Evolutionary conservation across 2,797 vertebrate genomes (phyloP).

Genomic region (Gambusia yucatana): DNA sequence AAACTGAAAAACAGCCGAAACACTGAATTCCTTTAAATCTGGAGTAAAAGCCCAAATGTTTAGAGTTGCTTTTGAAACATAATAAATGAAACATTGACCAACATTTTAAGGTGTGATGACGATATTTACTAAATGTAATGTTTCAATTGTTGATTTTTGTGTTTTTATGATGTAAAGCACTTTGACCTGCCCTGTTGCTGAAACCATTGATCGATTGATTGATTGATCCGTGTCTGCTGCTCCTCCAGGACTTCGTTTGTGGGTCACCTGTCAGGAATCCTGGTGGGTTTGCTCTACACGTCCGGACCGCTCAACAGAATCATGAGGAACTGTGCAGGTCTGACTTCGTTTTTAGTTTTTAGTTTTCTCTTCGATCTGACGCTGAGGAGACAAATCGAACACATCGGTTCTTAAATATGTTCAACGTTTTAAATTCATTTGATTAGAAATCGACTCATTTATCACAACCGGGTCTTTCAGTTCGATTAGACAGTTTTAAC

Average conservation of each 20-base stretch:
- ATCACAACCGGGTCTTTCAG: neutral
- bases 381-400: neutral
- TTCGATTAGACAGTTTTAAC: neutral
- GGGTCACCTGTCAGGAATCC: constrained; percentile 93
- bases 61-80: too few species aligned
- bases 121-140: too few species aligned
- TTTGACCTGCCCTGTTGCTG: too few species aligned
- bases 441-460: neutral
- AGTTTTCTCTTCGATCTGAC: neutral
- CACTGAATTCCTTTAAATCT: too few species aligned
- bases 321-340: constrained; percentile 88
- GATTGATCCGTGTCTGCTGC: neutral
- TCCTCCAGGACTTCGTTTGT: constrained; percentile 88
- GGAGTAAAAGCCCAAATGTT: too few species aligned
- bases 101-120: too few species aligned
- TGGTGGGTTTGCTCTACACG: constrained; percentile 93
- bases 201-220: neutral
- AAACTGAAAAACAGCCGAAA: too few species aligned
- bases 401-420: neutral
- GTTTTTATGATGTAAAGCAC: too few species aligned
- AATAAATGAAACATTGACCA: too few species aligned
- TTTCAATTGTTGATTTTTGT: too few species aligned
- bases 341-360: neutral
- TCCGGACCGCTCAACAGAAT: constrained; percentile 86
- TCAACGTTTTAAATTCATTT: neutral